Conservation (phyloP, 2,113 vertebrate species). For the Carassius carassius region DNA sequence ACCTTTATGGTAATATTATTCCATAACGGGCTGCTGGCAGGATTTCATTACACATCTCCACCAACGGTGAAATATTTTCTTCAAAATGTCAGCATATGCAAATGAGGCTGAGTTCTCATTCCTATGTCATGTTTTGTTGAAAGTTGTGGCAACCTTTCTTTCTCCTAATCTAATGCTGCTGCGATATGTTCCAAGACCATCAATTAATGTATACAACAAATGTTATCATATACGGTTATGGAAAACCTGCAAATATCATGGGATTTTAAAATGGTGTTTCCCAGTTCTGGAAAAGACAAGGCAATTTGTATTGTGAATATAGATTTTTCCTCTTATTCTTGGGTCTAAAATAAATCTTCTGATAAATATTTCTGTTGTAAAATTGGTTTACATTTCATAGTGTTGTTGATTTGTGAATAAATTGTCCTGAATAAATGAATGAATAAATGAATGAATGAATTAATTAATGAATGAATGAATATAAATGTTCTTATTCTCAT, state of each 20-base stretch:
- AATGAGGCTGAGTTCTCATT: constrained; percentile 88
- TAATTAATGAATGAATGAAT: too few relatives aligned
- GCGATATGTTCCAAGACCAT: constrained; percentile 5
- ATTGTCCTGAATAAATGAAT: not conserved
- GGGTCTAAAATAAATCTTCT: not conserved
- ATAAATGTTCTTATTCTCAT: not conserved
- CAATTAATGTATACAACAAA: constrained; percentile 17
- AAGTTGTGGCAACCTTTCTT: constrained; percentile 81
- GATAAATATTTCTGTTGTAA: not conserved
- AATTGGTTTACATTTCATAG: not conserved
- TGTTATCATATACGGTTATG: not conserved
- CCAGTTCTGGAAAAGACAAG: not conserved
- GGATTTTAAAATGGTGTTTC: constrained; percentile 3
- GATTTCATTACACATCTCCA: constrained; percentile 94
- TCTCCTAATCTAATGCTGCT: constrained; percentile 58
- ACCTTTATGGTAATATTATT: constrained; percentile 99
- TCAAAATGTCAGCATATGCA: constrained; percentile 99
- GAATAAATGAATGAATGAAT: too few relatives aligned
- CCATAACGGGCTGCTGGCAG: constrained; percentile 93
- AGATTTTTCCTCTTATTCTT: not conserved
- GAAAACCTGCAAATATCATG: not conserved
- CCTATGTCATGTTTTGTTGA: constrained; percentile 86
- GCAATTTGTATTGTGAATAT: not conserved
- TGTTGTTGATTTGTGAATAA: not conserved
- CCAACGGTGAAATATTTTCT: constrained; percentile 97